Evolutionary conservation across 2,888 invertebrate genomes (phyloP).

Genomic region (Pecten maximus): DNA sequence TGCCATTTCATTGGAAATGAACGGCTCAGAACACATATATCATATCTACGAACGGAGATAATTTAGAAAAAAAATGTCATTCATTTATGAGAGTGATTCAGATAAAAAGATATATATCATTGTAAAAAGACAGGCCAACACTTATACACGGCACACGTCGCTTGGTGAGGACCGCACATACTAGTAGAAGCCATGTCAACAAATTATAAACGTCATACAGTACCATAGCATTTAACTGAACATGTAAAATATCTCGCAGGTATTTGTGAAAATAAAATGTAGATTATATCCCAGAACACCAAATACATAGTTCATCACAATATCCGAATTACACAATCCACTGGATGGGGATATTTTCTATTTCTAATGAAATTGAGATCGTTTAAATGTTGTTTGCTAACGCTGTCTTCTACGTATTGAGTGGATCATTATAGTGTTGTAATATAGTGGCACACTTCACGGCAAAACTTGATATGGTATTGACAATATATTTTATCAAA

Average conservation of each 20-base stretch:
- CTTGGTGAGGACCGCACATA: neutral
- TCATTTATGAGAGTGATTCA: neutral
- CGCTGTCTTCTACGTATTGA: too few relatives aligned
- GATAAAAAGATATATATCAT: neutral
- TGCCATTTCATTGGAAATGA: neutral
- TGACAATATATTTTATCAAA: neutral
- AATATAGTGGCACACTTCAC: neutral
- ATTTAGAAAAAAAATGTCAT: slow-evolving; percentile 14
- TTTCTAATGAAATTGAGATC: too few relatives aligned
- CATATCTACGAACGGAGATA: neutral
- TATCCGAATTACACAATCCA: too few relatives aligned
- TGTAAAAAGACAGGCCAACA: neutral
- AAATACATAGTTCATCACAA: too few relatives aligned
- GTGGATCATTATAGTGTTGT: too few relatives aligned
- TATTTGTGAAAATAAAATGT: too few relatives aligned
- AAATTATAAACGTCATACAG: too few relatives aligned
- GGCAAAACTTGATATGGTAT: neutral
- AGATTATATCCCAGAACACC: too few relatives aligned
- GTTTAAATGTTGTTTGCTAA: too few relatives aligned
- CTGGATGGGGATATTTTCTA: too few relatives aligned
- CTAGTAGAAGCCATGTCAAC: neutral
- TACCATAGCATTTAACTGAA: too few relatives aligned
- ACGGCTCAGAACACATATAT: neutral
- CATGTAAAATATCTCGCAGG: too few relatives aligned
- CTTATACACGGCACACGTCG: neutral